These are phyloP conservation scores for Agrilus biguttatus DNA, from an alignment of 2,888 invertebrate species.

Conservation along the genomic window DNA sequence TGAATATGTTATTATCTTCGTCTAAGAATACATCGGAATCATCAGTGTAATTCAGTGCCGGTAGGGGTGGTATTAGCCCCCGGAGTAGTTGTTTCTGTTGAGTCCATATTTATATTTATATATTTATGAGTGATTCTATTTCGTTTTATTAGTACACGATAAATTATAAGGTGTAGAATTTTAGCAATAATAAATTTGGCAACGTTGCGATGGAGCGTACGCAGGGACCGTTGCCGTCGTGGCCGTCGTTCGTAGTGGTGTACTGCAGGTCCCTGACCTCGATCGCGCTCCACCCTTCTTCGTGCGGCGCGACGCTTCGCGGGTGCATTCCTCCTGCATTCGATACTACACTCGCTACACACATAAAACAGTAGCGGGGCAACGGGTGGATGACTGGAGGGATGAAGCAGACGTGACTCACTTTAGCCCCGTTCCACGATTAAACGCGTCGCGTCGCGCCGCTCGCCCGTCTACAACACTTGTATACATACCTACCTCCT, in stretches of 20 bases:
- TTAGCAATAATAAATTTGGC: no score
- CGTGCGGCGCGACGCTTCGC: conserved; percentile 24
- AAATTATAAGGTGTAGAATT: no score
- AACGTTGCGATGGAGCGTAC: conserved; percentile 11
- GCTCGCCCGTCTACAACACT: conserved; percentile 11
- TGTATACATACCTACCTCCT: not conserved
- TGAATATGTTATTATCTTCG: no score
- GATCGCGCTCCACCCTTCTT: conserved; percentile 31
- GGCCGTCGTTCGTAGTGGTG: conserved; percentile 36
- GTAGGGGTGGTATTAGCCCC: no score
- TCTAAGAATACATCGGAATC: no score
- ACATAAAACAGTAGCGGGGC: conserved; percentile 36
- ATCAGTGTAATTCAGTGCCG: no score
- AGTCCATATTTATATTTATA: no score
- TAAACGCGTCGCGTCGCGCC: conserved; percentile 30
- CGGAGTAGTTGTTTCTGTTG: no score
- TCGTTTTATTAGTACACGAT: no score
- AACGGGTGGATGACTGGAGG: conserved; percentile 37
- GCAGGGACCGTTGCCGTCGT: conserved; percentile 20
- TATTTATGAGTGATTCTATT: no score
- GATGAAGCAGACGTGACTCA: conserved; percentile 34
- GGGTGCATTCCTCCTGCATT: conserved; percentile 22
- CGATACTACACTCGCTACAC: conserved; percentile 30
- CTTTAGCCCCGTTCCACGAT: conserved; percentile 41
- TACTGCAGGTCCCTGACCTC: conserved; percentile 42